These are phyloP conservation scores for Paguma larvata DNA, from an alignment of 2,797 vertebrate genomes.

Conservation along the genomic window DNA sequence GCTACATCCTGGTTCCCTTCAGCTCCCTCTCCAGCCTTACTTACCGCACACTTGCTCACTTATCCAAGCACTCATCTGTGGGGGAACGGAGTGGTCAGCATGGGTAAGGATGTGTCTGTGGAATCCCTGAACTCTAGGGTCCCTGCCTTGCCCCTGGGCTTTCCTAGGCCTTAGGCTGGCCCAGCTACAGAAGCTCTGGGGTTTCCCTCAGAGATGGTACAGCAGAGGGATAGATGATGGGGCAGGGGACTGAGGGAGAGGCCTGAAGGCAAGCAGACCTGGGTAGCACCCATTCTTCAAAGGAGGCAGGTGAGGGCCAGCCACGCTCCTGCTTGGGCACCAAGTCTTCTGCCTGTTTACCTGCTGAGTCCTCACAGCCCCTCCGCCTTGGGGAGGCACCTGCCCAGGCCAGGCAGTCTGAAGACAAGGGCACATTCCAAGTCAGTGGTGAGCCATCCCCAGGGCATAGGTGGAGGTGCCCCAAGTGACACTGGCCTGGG, in stretches of 20 bases:
- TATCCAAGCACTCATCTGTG: constrained; percentile 63
- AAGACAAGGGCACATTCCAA: not conserved
- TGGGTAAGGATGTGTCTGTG: not conserved
- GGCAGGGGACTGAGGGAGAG: not conserved
- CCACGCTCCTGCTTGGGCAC: not conserved
- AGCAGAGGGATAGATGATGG: not conserved
- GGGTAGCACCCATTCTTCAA: not conserved
- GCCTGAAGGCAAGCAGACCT: not conserved
- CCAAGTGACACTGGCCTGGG: not conserved
- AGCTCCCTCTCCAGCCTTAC: not conserved
- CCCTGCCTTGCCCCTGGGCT: not conserved
- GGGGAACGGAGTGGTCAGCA: not conserved
- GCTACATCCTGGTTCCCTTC: not conserved
- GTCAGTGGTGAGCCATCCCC: not conserved
- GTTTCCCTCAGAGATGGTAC: not conserved
- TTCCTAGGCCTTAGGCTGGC: not conserved
- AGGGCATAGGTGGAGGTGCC: not conserved
- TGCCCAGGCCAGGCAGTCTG: not conserved
- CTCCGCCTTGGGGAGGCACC: not conserved
- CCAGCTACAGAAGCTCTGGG: not conserved
- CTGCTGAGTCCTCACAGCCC: not conserved
- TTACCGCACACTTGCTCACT: not conserved
- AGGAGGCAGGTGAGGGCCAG: not conserved
- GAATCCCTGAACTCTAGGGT: not conserved
- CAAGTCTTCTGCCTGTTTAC: not conserved